Conservation (phyloP, 2,888 invertebrate genomes). For the Epinotia demarniana region DNA sequence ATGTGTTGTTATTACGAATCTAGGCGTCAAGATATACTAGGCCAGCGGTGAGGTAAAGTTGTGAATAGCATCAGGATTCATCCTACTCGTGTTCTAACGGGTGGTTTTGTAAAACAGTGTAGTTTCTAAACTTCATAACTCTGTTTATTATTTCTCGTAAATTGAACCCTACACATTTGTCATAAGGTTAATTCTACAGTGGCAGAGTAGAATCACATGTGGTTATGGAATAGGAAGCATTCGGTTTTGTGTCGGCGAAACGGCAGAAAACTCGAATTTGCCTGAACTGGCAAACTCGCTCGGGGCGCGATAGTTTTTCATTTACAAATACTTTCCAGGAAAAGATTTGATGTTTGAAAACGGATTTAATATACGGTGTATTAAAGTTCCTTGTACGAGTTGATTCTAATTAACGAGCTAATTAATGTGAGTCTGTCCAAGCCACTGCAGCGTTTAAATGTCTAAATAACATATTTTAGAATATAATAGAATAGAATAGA, state of each 20-base stretch:
- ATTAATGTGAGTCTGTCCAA: neutral
- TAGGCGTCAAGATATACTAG: neutral
- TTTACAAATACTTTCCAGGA: slow-evolving; percentile 10
- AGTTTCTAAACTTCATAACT: neutral
- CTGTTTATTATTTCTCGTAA: neutral
- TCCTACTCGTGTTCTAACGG: slow-evolving; percentile 1
- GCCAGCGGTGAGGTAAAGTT: neutral
- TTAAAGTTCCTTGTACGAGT: neutral
- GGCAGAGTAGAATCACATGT: neutral
- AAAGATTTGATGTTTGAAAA: neutral
- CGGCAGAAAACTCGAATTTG: neutral
- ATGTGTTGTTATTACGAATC: neutral
- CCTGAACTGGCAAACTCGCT: slow-evolving; percentile 12
- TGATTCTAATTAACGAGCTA: too few species aligned
- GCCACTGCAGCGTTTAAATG: neutral
- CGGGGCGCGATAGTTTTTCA: slow-evolving; percentile 14
- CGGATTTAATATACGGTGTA: slow-evolving; percentile 5
- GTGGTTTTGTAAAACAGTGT: neutral
- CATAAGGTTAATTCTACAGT: slow-evolving; percentile 1
- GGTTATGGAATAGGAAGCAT: neutral
- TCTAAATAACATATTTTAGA: neutral
- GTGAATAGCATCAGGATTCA: neutral
- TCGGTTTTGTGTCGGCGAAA: neutral
- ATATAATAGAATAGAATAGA: too few species aligned
- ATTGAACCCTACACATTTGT: neutral